These are phyloP conservation scores for Eufriesea mexicana DNA, from an alignment of 1,140 invertebrate genomes.

Conservation along the genomic window DNA sequence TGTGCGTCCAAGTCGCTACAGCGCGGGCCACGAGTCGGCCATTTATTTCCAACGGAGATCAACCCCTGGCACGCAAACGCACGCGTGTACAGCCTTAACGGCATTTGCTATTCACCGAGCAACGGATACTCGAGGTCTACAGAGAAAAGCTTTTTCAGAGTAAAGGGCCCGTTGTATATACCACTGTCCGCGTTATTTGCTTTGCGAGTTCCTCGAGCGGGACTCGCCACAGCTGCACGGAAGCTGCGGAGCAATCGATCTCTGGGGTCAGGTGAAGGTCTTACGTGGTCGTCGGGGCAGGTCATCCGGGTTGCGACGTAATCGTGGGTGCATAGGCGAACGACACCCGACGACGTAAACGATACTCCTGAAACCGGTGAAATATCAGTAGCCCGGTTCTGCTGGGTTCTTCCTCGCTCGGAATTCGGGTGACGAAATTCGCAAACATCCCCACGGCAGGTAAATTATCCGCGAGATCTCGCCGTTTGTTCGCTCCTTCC, in stretches of 20 bases:
- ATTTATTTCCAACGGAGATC: slow-evolving; percentile 1
- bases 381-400: neutral
- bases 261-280: too few relatives aligned
- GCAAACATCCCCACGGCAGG: slow-evolving; percentile 16
- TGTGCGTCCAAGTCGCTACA: too few relatives aligned
- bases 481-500: neutral
- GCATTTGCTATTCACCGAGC: slow-evolving; percentile 32
- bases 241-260: too few relatives aligned
- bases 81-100: neutral
- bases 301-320: too few relatives aligned
- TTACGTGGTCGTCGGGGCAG: neutral
- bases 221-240: neutral
- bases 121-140: slow-evolving; percentile 19
- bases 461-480: slow-evolving; percentile 13
- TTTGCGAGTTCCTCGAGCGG: neutral
- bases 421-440: slow-evolving; percentile 10
- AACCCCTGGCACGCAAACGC: neutral
- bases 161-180: slow-evolving; percentile 3
- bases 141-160: slow-evolving; percentile 44
- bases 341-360: too few relatives aligned
- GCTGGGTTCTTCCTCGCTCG: neutral
- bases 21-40: neutral
- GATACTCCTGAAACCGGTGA: too few relatives aligned
- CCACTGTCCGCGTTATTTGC: slow-evolving; percentile 28
- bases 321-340: too few relatives aligned